Evolutionary conservation across 1,140 invertebrate genomes (phyloP).

Genomic region (Neocloeon triangulifer): DNA sequence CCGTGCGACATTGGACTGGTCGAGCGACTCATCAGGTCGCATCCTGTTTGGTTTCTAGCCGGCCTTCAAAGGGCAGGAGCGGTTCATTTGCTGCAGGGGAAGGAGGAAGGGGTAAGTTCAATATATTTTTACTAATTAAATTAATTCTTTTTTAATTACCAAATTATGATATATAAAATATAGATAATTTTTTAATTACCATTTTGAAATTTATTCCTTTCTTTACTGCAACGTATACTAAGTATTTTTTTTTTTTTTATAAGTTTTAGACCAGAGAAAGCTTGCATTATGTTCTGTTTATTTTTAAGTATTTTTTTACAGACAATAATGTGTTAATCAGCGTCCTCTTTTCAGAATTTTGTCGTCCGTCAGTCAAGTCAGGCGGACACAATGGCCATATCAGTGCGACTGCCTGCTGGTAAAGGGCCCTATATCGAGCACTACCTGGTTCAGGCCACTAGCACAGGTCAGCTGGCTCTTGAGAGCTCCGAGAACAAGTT

Average conservation of each 20-base stretch:
- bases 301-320: too few relatives aligned
- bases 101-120: constrained; percentile 65
- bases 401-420: constrained; percentile 63
- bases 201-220: too few relatives aligned
- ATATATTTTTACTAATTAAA: constrained; percentile 5
- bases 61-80: constrained; percentile 80
- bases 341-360: constrained; percentile 45
- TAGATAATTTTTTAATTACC: too few relatives aligned
- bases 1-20: constrained; percentile 61
- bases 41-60: constrained; percentile 87
- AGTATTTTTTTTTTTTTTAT: too few relatives aligned
- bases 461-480: constrained; percentile 38
- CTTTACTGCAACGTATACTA: too few relatives aligned
- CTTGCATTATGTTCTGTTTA: too few relatives aligned
- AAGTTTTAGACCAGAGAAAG: too few relatives aligned
- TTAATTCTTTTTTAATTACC: too few relatives aligned
- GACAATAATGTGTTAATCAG: too few relatives aligned
- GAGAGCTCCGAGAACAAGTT: constrained; percentile 87
- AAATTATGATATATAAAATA: too few relatives aligned
- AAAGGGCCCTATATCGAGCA: constrained; percentile 84
- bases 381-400: constrained; percentile 79
- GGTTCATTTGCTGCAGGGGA: constrained; percentile 77
- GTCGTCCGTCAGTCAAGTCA: constrained; percentile 86
- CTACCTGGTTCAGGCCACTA: constrained; percentile 66
- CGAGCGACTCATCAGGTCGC: constrained; percentile 69